Percentiles rank a stretch among this genome's conserved stretches.
Conservation (phyloP, 2,888 invertebrate genomes). For the Polylopha cassiicola region DNA sequence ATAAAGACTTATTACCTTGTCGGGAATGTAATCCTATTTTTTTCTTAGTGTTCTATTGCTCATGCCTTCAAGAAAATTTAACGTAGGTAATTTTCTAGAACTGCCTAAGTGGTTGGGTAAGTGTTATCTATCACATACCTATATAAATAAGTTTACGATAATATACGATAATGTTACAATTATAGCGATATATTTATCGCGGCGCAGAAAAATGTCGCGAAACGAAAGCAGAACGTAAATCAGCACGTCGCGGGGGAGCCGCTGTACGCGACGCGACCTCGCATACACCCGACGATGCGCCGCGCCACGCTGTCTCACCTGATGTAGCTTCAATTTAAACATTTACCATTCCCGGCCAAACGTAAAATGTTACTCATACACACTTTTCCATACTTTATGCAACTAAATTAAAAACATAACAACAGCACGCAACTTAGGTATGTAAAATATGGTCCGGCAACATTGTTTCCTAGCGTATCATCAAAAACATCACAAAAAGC, state of each 20-base stretch:
- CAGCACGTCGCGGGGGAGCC: slow-evolving; percentile 36
- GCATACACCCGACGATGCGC: slow-evolving; percentile 21
- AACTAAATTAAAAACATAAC: slow-evolving; percentile 18
- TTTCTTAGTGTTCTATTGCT: too few relatives aligned
- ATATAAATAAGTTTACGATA: too few relatives aligned
- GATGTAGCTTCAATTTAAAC: slow-evolving; percentile 6
- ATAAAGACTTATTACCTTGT: too few relatives aligned
- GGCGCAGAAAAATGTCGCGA: slow-evolving; percentile 29
- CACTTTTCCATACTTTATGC: too few relatives aligned
- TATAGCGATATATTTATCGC: slow-evolving; percentile 24
- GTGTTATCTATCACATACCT: too few relatives aligned
- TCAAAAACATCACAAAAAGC: slow-evolving; percentile 63
- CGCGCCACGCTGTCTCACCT: too few relatives aligned
- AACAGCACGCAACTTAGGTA: slow-evolving; percentile 1
- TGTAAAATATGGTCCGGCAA: slow-evolving; percentile 35
- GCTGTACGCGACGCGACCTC: slow-evolving; percentile 35
- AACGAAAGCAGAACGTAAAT: slow-evolving; percentile 38
- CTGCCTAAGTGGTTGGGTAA: too few relatives aligned
- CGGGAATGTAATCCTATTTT: too few relatives aligned
- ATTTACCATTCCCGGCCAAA: background rate
- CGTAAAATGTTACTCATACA: slow-evolving; percentile 9
- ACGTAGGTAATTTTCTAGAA: too few relatives aligned
- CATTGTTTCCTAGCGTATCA: slow-evolving; percentile 44
- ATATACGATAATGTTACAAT: too few relatives aligned
- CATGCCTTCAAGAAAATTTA: too few relatives aligned